phyloP scores from a whole-genome alignment of 2,888 invertebrate genomes.

The Amphipoea oculea region DNA sequence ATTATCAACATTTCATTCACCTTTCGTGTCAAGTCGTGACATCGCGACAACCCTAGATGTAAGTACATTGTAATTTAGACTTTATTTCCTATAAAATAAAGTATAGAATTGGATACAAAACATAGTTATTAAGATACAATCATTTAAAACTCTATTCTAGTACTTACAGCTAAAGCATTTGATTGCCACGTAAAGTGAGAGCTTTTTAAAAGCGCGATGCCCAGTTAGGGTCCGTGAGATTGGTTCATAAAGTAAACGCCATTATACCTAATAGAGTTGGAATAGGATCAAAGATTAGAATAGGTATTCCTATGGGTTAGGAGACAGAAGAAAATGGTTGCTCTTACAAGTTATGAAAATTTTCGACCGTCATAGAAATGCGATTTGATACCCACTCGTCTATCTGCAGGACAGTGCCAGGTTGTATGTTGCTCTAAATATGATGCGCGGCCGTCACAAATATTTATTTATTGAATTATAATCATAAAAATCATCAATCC shows the following conservation, averaged over 20 bases:
- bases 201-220: conserved; percentile 4
- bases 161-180: background rate
- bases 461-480: too few relatives aligned
- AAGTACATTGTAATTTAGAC: conserved; percentile 2
- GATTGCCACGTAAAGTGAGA: background rate
- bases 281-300: background rate
- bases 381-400: background rate
- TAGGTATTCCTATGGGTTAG: background rate
- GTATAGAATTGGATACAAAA: background rate
- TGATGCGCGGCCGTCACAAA: too few relatives aligned
- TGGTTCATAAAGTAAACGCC: background rate
- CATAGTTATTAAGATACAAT: background rate
- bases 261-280: conserved; percentile 17
- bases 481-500: too few relatives aligned
- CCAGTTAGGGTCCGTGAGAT: conserved; percentile 23
- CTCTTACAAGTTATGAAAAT: background rate
- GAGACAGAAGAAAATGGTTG: background rate
- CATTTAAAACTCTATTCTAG: background rate
- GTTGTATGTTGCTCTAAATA: too few relatives aligned
- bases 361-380: too few relatives aligned
- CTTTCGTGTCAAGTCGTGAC: conserved; percentile 39
- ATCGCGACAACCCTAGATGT: conserved; percentile 52
- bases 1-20: conserved; percentile 47
- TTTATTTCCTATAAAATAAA: background rate
- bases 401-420: background rate